Base-by-base conservation (phyloP, 2,113 vertebrate species). In the Typhlomys cinereus region DNA sequence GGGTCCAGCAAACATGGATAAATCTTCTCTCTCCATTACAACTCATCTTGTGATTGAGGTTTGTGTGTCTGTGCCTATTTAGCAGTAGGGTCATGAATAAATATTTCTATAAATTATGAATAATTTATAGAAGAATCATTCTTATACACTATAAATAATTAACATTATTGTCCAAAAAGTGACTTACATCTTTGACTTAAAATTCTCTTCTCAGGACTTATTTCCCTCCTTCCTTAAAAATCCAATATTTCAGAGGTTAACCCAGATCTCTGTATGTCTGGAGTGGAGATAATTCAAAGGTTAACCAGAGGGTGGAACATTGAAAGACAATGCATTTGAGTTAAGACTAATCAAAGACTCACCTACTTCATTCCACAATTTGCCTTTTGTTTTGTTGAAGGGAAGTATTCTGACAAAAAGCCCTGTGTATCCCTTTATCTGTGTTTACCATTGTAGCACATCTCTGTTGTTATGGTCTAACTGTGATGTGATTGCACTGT, bases 281-380 rank as follows among this genome's bases (percentile, higher is more conserved):
- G 34, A 75, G 36, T 27, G 5, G 20, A 66, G 10, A 11, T 7
- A 9, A 5, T 46, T 48, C 10, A 36, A 21, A 73, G 18, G 34
- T 18, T 20, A 3, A 4, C 5, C 3, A n/a, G 39, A 13, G 15
- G n/a, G 1, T 1, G 15, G 25, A 13, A 46, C 10, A 50, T 25
- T 29, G 39, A 39, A 1, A n/a, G 4, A 23, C 10, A 5, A 21
- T 31, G 3, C 9, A 14, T 46, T 0, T 75, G 25, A n/a, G 31
- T 64, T 81, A 29, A 70, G 66, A 71, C 21, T 73, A 14, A 23
- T 13, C 5, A 36, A 46, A n/a, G 27, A 4, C 15, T 7, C 3
- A 0, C 34, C 23, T 5, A 7, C n/a, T 3, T 13, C 15, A 8
- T 5, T 67, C 18, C 17, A n/a, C 25, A 31, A 3, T 66, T 44